phyloP scores from a whole-genome alignment of 2,113 vertebrate genomes.

The Carassius auratus region DNA sequence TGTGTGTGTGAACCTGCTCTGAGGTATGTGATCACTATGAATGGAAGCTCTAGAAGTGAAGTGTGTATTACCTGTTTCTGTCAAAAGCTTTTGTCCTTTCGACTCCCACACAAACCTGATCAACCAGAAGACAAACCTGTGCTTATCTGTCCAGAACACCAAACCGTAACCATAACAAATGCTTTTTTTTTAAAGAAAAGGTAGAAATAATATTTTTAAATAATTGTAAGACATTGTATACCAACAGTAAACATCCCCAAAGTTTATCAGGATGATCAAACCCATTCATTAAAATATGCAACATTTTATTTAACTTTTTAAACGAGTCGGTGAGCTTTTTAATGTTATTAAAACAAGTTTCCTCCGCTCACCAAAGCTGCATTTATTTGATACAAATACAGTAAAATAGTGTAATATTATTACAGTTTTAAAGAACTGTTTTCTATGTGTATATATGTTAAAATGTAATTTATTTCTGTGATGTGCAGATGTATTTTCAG shows the following conservation, averaged over 20 bases:
- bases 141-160: background rate
- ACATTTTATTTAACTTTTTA: background rate
- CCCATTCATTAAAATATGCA: background rate
- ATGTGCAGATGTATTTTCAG: background rate
- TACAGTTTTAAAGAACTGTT: background rate
- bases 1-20: slow-evolving; percentile 20
- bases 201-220: background rate
- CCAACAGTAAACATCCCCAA: background rate
- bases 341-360: background rate
- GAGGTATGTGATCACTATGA: background rate
- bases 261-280: background rate
- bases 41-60: background rate
- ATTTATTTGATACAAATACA: background rate
- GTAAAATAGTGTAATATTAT: background rate
- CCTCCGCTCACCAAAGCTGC: background rate
- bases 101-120: slow-evolving; percentile 1
- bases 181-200: background rate
- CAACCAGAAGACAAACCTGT: background rate
- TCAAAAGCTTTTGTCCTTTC: background rate
- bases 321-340: background rate
- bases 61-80: background rate
- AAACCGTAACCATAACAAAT: background rate
- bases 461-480: background rate
- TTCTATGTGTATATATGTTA: background rate
- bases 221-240: background rate